Evolutionary conservation across 2,888 invertebrate genomes (phyloP), one percentile per base, ranked within the genome.

Genomic region (Hetaerina titia): DNA sequence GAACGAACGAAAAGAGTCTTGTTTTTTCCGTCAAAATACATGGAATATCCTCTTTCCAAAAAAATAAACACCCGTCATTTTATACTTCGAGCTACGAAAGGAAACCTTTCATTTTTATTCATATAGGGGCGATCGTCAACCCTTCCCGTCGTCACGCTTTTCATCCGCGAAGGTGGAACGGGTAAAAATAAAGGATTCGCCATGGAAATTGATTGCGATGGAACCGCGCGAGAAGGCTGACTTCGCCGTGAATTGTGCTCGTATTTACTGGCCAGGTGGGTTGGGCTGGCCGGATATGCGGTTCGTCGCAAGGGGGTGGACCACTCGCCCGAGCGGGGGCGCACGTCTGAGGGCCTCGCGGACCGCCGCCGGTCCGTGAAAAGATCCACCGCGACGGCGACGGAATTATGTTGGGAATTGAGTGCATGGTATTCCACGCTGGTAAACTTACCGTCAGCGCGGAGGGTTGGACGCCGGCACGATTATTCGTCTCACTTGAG

Each of bases 181-280:
- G 69, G 81, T 81, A 45, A 17, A 60, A 17, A 17, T 11, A 60
- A 60, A 60, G 6, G 81, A 11, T 31, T 25, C 69, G 69, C 25
- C 31, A 69, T 15, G 81, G 81, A 25, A 81, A 31, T 81, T 81
- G 81, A 81, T 81, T 81, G 81, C 81, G 81, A 81, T 81, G 81
- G 81, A 31, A 81, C 25, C 81, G 81, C 81, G 81, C 25, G 81
- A 81, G 81, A 81, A 81, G 81, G 81, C 81, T 81, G 81, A 22
- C 81, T 9, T 31, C 31, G 69, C n/a, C 11, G 74, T 4, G 81
- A 31, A 25, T 81, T 81, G 81, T 81, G 31, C 15, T 81, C 81
- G 31, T 81, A 81, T 81, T 81, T 81, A 31, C 81, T 81, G 81
- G 81, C 81, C 81, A 81, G 81, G 81, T 81, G 22, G 81, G 81